Evolutionary conservation across 1,140 invertebrate genomes (phyloP).

Genomic region (Mizuhopecten yessoensis): DNA sequence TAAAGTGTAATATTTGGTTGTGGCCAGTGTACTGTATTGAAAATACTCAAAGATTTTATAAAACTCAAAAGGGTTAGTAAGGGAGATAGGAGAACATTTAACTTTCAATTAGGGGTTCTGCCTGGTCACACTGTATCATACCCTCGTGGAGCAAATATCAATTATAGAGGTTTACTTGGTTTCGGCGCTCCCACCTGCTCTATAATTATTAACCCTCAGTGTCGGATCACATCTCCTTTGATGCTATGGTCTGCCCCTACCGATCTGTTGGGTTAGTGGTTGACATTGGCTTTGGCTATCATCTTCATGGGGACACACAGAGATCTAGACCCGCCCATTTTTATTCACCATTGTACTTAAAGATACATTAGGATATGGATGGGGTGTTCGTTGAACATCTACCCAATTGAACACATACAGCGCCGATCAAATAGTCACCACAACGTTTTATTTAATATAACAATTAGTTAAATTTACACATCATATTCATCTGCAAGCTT

Average conservation of each 20-base stretch:
- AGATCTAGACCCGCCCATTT: neutral
- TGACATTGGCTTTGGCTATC: neutral
- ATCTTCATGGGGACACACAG: neutral
- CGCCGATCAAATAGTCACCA: constrained; percentile 23
- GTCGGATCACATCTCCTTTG: neutral
- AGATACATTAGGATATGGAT: constrained; percentile 1
- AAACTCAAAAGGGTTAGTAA: neutral
- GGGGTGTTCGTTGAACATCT: neutral
- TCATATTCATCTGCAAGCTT: constrained; percentile 38
- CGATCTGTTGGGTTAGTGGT: constrained; percentile 15
- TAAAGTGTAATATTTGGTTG: neutral
- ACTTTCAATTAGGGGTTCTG: constrained; percentile 15
- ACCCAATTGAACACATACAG: constrained; percentile 33
- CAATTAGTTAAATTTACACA: constrained; percentile 36
- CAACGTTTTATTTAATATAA: constrained; percentile 40
- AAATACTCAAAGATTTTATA: neutral
- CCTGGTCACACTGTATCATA: constrained; percentile 25
- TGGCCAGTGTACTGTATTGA: neutral
- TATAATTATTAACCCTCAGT: constrained; percentile 34
- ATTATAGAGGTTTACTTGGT: neutral
- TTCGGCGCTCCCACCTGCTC: neutral
- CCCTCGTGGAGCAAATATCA: neutral
- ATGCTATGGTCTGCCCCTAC: neutral
- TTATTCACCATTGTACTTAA: constrained; percentile 40
- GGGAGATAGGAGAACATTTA: neutral